A percentile compares a stretch with the other conserved stretches of the same genome.
Conservation (phyloP, 2,797 vertebrate species). For the Nyctalus aviator region DNA sequence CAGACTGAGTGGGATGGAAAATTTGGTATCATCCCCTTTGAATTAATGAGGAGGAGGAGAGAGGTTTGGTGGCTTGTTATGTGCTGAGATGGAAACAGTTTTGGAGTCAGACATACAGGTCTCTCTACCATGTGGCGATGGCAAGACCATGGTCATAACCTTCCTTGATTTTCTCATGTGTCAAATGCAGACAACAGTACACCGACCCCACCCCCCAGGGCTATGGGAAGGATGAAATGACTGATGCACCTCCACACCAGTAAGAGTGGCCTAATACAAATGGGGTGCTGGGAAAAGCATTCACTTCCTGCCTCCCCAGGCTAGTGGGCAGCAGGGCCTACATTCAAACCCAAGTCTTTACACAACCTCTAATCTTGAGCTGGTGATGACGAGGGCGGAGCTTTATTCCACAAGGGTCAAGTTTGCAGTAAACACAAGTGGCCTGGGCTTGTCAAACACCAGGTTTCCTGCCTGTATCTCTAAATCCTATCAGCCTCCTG, state of each 20-base stretch:
- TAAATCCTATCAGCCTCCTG: conserved; percentile 66
- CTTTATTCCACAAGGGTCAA: conserved; percentile 5
- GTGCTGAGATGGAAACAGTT: not conserved
- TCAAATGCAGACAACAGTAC: not conserved
- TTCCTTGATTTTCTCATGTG: not conserved
- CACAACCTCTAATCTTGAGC: not conserved
- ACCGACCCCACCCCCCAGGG: too few relatives aligned
- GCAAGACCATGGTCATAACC: not conserved
- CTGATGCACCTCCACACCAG: not conserved
- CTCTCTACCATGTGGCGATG: not conserved
- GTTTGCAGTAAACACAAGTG: not conserved
- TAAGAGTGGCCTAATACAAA: not conserved
- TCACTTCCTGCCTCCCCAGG: not conserved
- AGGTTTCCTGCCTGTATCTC: conserved; percentile 47
- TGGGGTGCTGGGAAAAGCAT: not conserved
- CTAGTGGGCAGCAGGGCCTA: not conserved
- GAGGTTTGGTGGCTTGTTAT: not conserved
- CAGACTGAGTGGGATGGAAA: not conserved
- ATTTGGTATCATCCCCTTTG: not conserved
- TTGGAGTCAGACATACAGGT: not conserved
- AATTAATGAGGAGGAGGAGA: not conserved
- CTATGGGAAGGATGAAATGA: not conserved
- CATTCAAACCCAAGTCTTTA: not conserved
- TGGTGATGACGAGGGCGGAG: not conserved
- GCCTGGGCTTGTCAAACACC: not conserved